Percentiles rank a stretch among this genome's conserved stretches.
Conservation (phyloP, 2,113 vertebrate genomes). For the Nestor notabilis region DNA sequence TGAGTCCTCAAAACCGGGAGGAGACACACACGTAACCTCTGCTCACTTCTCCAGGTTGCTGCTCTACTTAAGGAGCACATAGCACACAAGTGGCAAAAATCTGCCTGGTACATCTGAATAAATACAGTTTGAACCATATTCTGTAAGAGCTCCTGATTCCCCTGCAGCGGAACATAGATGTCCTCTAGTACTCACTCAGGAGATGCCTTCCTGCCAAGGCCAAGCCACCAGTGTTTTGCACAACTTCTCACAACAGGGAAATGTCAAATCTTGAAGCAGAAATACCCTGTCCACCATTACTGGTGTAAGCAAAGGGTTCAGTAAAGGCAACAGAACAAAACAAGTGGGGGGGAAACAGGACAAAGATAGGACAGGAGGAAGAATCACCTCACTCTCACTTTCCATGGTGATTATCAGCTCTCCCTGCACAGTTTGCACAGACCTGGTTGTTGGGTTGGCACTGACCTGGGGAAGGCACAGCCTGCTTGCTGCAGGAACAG, state of each 20-base stretch:
- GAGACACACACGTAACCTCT: not conserved
- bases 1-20: not conserved
- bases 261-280: not conserved
- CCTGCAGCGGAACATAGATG: not conserved
- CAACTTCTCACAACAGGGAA: not conserved
- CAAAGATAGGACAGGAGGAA: not conserved
- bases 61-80: not conserved
- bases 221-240: not conserved
- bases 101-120: not conserved
- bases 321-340: not conserved
- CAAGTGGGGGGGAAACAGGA: not conserved
- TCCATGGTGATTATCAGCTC: not conserved
- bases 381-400: not conserved
- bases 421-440: not conserved
- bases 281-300: not conserved
- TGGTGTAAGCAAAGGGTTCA: not conserved
- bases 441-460: fast-evolving
- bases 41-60: not conserved
- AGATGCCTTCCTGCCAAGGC: not conserved
- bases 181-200: not conserved
- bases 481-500: not conserved
- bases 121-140: not conserved
- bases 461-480: not conserved
- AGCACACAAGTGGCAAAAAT: not conserved
- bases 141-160: not conserved